Evolutionary conservation across 1,140 invertebrate genomes (phyloP).

Genomic region (Lamellibrachia luymesi): DNA sequence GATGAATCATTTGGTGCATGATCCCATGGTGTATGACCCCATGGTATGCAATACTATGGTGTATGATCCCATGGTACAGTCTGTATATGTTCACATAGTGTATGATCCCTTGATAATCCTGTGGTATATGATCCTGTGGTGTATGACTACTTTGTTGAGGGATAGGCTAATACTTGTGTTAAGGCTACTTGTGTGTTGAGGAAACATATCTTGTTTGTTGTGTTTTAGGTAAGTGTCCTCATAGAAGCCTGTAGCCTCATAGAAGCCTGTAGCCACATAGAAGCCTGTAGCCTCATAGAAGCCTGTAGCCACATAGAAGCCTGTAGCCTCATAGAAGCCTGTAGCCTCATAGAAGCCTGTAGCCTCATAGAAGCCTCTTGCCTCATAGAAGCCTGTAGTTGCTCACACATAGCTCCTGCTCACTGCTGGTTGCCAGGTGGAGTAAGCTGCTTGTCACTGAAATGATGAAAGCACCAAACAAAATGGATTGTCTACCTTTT

Average conservation of each 20-base stretch:
- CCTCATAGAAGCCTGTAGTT: background rate
- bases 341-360: background rate
- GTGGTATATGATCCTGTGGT: too few relatives aligned
- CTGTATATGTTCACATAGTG: too few relatives aligned
- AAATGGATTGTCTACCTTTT: background rate
- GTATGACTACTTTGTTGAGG: too few relatives aligned
- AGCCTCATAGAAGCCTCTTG: too few relatives aligned
- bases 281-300: background rate
- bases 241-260: background rate
- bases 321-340: background rate
- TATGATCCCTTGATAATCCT: too few relatives aligned
- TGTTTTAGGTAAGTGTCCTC: background rate
- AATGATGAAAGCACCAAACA: background rate
- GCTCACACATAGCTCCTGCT: background rate
- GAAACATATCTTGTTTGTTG: background rate
- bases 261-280: background rate
- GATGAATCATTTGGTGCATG: too few relatives aligned
- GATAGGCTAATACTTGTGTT: background rate
- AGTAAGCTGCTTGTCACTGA: background rate
- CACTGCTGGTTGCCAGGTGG: background rate
- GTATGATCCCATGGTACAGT: background rate
- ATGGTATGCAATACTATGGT: background rate
- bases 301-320: too few relatives aligned
- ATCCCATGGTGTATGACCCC: too few relatives aligned
- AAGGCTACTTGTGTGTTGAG: background rate